These are phyloP conservation scores for Podilymbus podiceps DNA, from an alignment of 2,113 vertebrate genomes.

Conservation along the genomic window DNA sequence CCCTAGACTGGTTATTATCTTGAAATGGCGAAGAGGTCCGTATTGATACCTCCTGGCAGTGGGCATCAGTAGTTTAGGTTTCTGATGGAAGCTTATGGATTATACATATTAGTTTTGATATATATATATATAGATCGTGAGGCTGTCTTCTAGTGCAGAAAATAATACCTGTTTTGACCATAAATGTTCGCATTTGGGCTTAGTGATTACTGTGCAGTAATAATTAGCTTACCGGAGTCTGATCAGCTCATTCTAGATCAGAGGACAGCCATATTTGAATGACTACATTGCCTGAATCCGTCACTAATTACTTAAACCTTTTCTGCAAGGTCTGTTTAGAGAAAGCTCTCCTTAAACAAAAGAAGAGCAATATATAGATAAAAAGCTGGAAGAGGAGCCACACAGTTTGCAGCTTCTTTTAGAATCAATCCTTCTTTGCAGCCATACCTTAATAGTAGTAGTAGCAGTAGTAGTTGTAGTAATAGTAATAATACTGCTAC, in stretches of 20 bases:
- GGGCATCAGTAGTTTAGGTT: background rate
- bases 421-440: background rate
- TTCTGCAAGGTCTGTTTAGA: background rate
- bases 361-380: background rate
- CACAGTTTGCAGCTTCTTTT: background rate
- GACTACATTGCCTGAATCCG: background rate
- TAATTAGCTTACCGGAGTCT: background rate
- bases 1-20: background rate
- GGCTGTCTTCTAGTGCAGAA: background rate
- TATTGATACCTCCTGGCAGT: background rate
- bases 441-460: background rate
- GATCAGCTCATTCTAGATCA: conserved; percentile 8
- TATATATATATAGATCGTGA: background rate
- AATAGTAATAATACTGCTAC: no score
- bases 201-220: background rate
- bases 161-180: background rate
- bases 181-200: background rate
- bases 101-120: background rate
- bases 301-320: background rate
- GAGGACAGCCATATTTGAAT: background rate
- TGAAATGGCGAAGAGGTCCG: background rate
- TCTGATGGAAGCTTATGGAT: background rate
- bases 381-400: background rate
- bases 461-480: no score
- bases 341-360: background rate